Evolutionary conservation across 2,113 vertebrate genomes (phyloP), one percentile per base, ranked within the genome.

Genomic region (Brevimyrus niger): DNA sequence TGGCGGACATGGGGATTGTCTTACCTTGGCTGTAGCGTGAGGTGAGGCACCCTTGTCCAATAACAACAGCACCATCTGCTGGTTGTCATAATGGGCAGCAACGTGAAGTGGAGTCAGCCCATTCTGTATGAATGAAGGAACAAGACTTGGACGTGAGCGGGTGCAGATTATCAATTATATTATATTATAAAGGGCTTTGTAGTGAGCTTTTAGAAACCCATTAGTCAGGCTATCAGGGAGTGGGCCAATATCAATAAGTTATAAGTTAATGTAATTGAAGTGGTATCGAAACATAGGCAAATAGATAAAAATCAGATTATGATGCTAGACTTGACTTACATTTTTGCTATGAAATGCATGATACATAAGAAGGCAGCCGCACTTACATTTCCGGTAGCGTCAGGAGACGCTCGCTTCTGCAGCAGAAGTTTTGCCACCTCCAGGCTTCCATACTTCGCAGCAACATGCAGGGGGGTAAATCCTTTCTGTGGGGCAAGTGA

Each of bases 21-120:
- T 65, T 38, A 99, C 98, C 98, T 99, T 99, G 92, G 98, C 98
- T 65, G 98, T 96, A 2, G 96, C 96, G 0, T 99, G 97, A 90
- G 98, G 97, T 61, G 98, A 98, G 80, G 98, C 98, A 90, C 97
- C 98, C 95, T 99, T 98, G 93, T 99, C 97, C 96, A 99, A 95
- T 76, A 99, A 96, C 87, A 99, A 95, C 90, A 99, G 96, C 47
- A 98, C 98, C 94, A 99, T 97, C 92, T 99, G 97, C 94, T 98
- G 98, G 95, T 99, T 99, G 96, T 99, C 97, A 80, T 99, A 99
- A 95, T 99, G 98, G 92, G 98, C 97, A 94, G 98, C 98, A 94
- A 99, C 97, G n/a, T 99, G 98, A 92, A 99, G 97, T 90, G 98
- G 97, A 92, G 98, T 99, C 91, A 99, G 96, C 92, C 98, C 98